Evolutionary conservation across 2,888 invertebrate species (phyloP).

Genomic region (Stenotaenia linearis): DNA sequence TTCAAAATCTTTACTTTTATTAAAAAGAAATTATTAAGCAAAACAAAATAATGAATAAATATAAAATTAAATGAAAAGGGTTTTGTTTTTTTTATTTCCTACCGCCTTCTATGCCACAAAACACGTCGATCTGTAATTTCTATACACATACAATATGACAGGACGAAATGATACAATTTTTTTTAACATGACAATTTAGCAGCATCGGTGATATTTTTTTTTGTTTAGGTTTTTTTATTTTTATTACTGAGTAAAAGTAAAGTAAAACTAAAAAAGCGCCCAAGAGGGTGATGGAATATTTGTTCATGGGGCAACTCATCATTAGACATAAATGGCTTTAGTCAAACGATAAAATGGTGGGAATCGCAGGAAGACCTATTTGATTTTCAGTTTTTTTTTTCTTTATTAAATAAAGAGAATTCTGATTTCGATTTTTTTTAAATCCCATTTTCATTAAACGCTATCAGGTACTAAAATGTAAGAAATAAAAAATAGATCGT

Average conservation of each 20-base stretch:
- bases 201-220: background rate
- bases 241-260: background rate
- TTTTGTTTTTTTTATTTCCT: background rate
- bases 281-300: background rate
- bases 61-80: background rate
- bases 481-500: slow-evolving; percentile 1
- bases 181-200: slow-evolving; percentile 7
- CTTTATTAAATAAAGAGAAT: background rate
- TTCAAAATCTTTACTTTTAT: background rate
- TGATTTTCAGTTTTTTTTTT: background rate
- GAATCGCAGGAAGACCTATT: background rate
- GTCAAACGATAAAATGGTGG: background rate
- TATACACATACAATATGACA: slow-evolving; percentile 26
- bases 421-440: background rate
- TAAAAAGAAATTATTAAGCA: background rate
- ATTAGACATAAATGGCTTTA: background rate
- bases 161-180: slow-evolving; percentile 22
- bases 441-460: background rate
- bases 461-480: slow-evolving; percentile 1
- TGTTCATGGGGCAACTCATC: background rate
- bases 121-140: slow-evolving; percentile 10
- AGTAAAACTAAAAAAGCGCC: background rate
- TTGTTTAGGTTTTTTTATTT: background rate
- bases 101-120: slow-evolving; percentile 2
- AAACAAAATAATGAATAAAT: background rate